These are phyloP conservation scores for Drosophila seguyi DNA, from an alignment of 1,140 invertebrate species.

Conservation along the genomic window DNA sequence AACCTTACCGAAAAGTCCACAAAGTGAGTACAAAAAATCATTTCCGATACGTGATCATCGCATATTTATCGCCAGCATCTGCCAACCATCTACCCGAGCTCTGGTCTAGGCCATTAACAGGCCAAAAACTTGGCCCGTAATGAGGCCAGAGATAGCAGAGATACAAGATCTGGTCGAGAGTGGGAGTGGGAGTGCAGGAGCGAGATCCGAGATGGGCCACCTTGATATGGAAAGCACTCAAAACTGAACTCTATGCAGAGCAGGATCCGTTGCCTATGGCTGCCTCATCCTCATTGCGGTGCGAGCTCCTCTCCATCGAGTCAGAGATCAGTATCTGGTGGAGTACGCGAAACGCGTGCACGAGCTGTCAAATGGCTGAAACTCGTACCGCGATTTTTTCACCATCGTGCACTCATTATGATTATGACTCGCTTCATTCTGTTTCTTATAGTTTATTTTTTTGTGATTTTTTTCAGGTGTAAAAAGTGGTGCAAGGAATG, in stretches of 20 bases:
- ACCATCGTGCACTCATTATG: slow-evolving; percentile 78
- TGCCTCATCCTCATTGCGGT: background rate
- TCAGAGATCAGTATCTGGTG: slow-evolving; percentile 57
- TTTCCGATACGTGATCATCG: slow-evolving; percentile 76
- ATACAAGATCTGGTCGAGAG: slow-evolving; percentile 63
- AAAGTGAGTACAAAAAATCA: slow-evolving; percentile 28
- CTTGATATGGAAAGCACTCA: slow-evolving; percentile 80
- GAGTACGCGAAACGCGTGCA: slow-evolving; percentile 77
- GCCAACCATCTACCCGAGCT: slow-evolving; percentile 4
- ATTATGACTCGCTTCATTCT: slow-evolving; percentile 66
- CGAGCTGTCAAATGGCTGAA: slow-evolving; percentile 72
- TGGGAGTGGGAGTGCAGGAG: slow-evolving; percentile 34
- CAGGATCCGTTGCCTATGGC: slow-evolving; percentile 35
- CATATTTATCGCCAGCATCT: slow-evolving; percentile 79
- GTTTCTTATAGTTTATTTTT: background rate
- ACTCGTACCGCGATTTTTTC: slow-evolving; percentile 42
- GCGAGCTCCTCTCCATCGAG: slow-evolving; percentile 20
- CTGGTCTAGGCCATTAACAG: slow-evolving; percentile 69
- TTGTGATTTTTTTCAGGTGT: slow-evolving; percentile 18
- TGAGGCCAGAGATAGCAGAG: slow-evolving; percentile 76
- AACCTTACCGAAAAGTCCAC: slow-evolving; percentile 5
- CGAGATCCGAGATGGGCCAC: slow-evolving; percentile 51
- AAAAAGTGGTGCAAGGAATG: slow-evolving; percentile 64
- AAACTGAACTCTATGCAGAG: slow-evolving; percentile 77
- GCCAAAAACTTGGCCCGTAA: slow-evolving; percentile 57